Evolutionary conservation across 1,140 invertebrate genomes (phyloP).

Genomic region (Condylostylus longicornis): DNA sequence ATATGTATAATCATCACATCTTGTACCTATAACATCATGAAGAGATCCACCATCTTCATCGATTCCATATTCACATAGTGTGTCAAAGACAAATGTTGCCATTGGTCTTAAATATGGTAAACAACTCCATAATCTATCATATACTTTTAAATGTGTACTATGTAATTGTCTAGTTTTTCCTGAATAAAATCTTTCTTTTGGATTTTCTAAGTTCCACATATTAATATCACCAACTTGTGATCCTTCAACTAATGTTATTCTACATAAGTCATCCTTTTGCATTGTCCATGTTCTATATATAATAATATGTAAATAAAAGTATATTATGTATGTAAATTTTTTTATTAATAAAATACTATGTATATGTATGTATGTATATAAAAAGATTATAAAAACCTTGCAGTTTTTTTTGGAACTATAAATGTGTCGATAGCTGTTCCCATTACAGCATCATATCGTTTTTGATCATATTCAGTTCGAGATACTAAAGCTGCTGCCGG

Average conservation of each 20-base stretch:
- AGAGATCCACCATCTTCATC: constrained; percentile 35
- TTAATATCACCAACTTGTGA: constrained; percentile 35
- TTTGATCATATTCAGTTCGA: constrained; percentile 23
- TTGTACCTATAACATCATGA: constrained; percentile 35
- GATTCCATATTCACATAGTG: constrained; percentile 31
- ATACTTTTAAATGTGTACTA: constrained; percentile 29
- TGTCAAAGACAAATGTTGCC: constrained; percentile 35
- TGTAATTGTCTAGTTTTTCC: constrained; percentile 37
- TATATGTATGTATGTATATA: too few species aligned
- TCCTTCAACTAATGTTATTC: constrained; percentile 30
- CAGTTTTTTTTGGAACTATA: constrained; percentile 29
- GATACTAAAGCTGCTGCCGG: constrained; percentile 24
- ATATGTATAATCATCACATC: constrained; percentile 37
- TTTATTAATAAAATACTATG: too few species aligned
- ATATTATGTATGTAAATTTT: too few species aligned
- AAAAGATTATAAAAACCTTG: too few species aligned
- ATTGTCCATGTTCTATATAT: constrained; percentile 32
- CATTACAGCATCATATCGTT: constrained; percentile 20
- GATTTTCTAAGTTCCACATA: constrained; percentile 35
- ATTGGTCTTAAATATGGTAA: constrained; percentile 35
- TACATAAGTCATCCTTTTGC: constrained; percentile 29
- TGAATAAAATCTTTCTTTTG: constrained; percentile 33
- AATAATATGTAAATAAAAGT: too few species aligned
- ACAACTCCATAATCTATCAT: constrained; percentile 35
- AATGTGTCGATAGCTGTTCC: constrained; percentile 22